A percentile compares a stretch with the other conserved stretches of the same genome.
phyloP scores from a whole-genome alignment of 2,888 invertebrate species.

The Hemicrepidius hirtus region DNA sequence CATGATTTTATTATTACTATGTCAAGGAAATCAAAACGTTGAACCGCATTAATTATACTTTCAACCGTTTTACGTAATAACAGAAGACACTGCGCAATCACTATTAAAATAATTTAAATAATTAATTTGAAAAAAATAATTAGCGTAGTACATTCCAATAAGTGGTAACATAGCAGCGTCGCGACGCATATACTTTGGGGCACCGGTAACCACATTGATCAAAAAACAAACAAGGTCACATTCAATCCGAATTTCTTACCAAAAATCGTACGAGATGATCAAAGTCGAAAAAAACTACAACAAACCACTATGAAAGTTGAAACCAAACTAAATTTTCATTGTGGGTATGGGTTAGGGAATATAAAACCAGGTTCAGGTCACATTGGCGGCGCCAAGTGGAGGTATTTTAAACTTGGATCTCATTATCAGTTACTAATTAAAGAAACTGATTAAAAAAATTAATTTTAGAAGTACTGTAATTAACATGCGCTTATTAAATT shows the following conservation, averaged over 20 bases:
- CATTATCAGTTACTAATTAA: neutral
- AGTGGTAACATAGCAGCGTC: neutral
- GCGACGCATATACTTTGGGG: neutral
- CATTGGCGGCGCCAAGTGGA: constrained; percentile 20
- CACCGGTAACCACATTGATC: neutral
- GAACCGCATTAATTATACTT: constrained; percentile 20
- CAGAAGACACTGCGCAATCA: constrained; percentile 16
- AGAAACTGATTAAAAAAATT: neutral
- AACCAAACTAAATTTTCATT: constrained; percentile 39
- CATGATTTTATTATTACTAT: constrained; percentile 5
- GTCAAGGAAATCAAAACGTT: constrained; percentile 25
- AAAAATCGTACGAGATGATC: constrained; percentile 3
- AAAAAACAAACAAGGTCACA: neutral
- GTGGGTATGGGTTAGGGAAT: constrained; percentile 18
- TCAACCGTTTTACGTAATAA: constrained; percentile 25
- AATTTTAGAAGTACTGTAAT: neutral
- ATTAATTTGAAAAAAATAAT: neutral
- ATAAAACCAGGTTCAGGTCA: constrained; percentile 8
- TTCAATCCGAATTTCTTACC: constrained; percentile 13
- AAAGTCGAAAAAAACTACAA: constrained; percentile 17
- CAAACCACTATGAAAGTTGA: constrained; percentile 30
- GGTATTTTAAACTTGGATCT: neutral
- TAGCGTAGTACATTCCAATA: neutral
- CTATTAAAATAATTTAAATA: constrained; percentile 4
- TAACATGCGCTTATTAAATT: neutral